Evolutionary conservation across 2,113 vertebrate genomes (phyloP), one percentile per base, ranked within the genome.

Genomic region (Romanogobio albipinnatus): DNA sequence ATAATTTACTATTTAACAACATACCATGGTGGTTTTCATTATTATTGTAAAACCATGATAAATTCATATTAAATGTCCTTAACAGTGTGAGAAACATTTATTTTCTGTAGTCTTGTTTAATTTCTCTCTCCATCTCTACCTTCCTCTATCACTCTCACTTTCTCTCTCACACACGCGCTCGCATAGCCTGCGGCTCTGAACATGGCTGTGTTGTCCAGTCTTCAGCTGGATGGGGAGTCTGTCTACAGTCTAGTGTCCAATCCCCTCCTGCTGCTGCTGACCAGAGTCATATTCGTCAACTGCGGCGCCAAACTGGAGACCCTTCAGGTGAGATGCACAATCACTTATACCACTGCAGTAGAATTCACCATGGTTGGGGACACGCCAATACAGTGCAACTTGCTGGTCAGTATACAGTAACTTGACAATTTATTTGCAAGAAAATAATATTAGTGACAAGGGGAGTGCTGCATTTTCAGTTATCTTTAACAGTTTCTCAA

Each of bases 181-280:
- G 5, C 14, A 7, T 88, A 97, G 94, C 75, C 90, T n/a, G 92
- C 92, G 85, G 47, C 70, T 15, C 43, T 96, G 77, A 91, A 87
- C 36, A 86, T 95, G 10, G 47, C 89, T 36, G 17, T 97, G 90
- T 90, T 95, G 87, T 94, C 89, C 86, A 83, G 90, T 84, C 93
- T 99, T 58, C 70, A 96, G 89, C 92, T 98, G 88, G 98, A 99
- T 74, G 98, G 97, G 22, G 98, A 99, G 93, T 95, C 95, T 0
- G 83, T 98, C n/a, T 99, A 99, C 91, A 95, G 94, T 86, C 92
- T 99, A 91, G 95, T 96, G 43, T 90, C 90, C 58, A 93, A 96
- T 86, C 96, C 98, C 29, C 26, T 99, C 53, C 94, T 99, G 64
- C 92, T 99, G 43, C 92, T 98, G 80, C 66, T 99, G 88, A 95